Conservation (phyloP, 1,140 invertebrate species). For the Coptotermes formosanus region DNA sequence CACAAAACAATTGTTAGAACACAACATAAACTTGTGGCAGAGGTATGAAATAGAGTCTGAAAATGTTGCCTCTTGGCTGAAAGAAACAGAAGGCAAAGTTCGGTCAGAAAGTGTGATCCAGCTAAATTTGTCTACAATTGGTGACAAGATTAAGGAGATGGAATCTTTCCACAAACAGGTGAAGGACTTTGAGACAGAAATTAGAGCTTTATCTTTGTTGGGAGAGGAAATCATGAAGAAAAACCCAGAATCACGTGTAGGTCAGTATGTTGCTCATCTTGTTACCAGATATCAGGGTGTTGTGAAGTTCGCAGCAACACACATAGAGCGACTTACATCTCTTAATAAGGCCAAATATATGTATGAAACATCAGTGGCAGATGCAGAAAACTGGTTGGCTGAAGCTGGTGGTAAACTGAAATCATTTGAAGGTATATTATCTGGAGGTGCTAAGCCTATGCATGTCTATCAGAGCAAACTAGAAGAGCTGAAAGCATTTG, state of each 20-base stretch:
- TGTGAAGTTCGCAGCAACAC: constrained; percentile 65
- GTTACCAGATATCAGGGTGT: constrained; percentile 73
- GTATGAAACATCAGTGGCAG: constrained; percentile 65
- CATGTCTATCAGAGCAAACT: constrained; percentile 63
- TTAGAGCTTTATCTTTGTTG: constrained; percentile 64
- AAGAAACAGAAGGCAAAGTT: constrained; percentile 78
- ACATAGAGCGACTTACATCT: constrained; percentile 66
- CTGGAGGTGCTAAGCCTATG: constrained; percentile 60
- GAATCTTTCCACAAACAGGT: constrained; percentile 63
- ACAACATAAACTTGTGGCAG: constrained; percentile 75
- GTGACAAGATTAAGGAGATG: constrained; percentile 69
- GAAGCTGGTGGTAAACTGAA: constrained; percentile 71
- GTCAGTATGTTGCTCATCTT: constrained; percentile 76
- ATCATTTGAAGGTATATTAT: constrained; percentile 63
- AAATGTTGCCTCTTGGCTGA: constrained; percentile 77
- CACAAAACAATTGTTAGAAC: constrained; percentile 68
- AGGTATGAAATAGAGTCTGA: constrained; percentile 77
- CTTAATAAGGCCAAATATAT: constrained; percentile 63
- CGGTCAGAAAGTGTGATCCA: constrained; percentile 69
- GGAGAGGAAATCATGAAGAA: constrained; percentile 71
- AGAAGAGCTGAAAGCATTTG: constrained; percentile 70
- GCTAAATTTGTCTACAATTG: constrained; percentile 53
- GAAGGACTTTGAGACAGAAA: constrained; percentile 60
- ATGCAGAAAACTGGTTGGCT: constrained; percentile 76
- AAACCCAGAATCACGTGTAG: constrained; percentile 77